Percentiles rank a stretch among this genome's conserved stretches.
phyloP scores from a whole-genome alignment of 2,888 invertebrate species.

The Lomographa bimaculata region DNA sequence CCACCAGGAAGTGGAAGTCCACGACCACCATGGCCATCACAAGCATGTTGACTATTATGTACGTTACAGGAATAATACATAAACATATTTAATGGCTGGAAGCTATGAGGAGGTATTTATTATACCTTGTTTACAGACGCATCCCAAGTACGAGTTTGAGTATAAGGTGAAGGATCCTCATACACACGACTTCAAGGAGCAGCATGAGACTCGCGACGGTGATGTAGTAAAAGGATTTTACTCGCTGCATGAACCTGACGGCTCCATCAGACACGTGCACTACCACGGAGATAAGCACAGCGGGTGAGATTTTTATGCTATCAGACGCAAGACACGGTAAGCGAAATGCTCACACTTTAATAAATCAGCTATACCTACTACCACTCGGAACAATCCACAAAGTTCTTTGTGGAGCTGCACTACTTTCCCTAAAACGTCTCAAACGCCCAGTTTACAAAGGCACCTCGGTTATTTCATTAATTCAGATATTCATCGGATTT shows the following conservation, averaged over 20 bases:
- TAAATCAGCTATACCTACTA: no score
- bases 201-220: conserved; percentile 56
- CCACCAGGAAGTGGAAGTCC: conserved; percentile 31
- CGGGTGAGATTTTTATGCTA: conserved; percentile 42
- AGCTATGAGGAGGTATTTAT: no score
- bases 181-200: conserved; percentile 62
- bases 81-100: no score
- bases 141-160: conserved; percentile 45
- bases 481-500: no score
- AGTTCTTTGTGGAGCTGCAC: no score
- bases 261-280: conserved; percentile 30
- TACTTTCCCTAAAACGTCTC: no score
- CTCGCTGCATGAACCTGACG: conserved; percentile 31
- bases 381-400: no score
- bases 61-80: conserved; percentile 12
- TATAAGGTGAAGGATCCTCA: conserved; percentile 66
- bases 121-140: conserved; percentile 28
- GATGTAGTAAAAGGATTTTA: conserved; percentile 44
- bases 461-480: no score
- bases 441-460: no score
- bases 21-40: conserved; percentile 34
- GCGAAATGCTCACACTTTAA: no score
- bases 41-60: conserved; percentile 39
- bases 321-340: no score
- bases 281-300: conserved; percentile 31